These are phyloP conservation scores for Nycticryphes semicollaris DNA, from an alignment of 2,113 vertebrate genomes.

Conservation along the genomic window DNA sequence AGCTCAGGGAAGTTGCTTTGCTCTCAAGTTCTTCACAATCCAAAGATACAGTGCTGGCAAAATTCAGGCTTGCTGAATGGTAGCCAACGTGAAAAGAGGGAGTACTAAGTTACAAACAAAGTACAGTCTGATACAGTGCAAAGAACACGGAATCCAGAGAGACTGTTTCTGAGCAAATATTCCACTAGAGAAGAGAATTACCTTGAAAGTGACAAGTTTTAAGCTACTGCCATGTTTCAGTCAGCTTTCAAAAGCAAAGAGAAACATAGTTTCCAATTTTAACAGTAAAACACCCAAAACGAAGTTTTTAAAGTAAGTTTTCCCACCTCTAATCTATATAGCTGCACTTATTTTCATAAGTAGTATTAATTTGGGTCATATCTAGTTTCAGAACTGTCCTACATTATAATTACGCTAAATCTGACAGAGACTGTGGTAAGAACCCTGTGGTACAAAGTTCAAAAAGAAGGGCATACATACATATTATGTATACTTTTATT, in stretches of 20 bases:
- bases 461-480: neutral
- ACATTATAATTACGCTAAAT: neutral
- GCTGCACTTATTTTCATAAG: neutral
- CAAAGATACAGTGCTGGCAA: neutral
- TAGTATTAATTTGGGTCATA: neutral
- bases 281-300: neutral
- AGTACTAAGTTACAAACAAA: neutral
- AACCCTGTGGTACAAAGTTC: neutral
- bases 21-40: neutral
- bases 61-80: neutral
- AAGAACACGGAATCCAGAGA: neutral
- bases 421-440: neutral
- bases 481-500: neutral
- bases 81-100: neutral
- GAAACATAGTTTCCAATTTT: neutral
- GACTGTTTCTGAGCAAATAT: neutral
- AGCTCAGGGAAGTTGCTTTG: neutral
- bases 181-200: neutral
- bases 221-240: neutral
- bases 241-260: neutral
- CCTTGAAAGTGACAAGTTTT: neutral
- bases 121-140: neutral
- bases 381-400: neutral
- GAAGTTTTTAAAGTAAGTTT: neutral
- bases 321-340: neutral